phyloP scores from a whole-genome alignment of 2,797 vertebrate species.

The Peromyscus attwateri region DNA sequence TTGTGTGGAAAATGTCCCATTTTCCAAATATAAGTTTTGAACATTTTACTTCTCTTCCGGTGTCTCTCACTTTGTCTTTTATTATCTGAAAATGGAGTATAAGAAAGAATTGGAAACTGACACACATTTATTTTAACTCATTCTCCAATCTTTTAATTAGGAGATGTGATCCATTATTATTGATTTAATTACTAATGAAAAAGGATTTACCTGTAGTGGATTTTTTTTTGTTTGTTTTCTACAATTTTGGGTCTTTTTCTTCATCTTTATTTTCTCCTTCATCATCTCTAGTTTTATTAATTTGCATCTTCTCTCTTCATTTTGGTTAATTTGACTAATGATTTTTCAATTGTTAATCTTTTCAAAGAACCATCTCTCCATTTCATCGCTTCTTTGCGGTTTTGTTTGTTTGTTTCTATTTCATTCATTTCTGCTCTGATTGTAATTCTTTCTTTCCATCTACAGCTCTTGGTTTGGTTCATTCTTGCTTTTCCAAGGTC shows the following conservation, averaged over 20 bases:
- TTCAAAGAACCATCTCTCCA: background rate
- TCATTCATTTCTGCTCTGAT: background rate
- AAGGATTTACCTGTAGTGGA: background rate
- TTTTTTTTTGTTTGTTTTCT: background rate
- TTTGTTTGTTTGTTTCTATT: background rate
- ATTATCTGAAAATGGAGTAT: background rate
- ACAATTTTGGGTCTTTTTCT: background rate
- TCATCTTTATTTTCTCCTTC: background rate
- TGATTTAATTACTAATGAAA: background rate
- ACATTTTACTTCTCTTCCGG: background rate
- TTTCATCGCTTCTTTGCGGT: background rate
- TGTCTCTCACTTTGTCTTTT: background rate
- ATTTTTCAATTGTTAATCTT: background rate
- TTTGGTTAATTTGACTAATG: background rate
- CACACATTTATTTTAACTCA: background rate
- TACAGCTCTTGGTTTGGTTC: background rate
- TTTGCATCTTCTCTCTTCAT: background rate
- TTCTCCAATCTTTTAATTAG: background rate
- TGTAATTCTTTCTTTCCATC: background rate
- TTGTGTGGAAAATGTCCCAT: background rate
- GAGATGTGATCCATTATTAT: background rate
- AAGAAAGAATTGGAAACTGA: background rate
- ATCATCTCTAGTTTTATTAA: background rate
- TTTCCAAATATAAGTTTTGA: background rate
- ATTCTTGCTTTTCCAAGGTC: background rate